phyloP scores from a whole-genome alignment of 2,113 vertebrate genomes.

The Boulengeromyrus knoepffleri region DNA sequence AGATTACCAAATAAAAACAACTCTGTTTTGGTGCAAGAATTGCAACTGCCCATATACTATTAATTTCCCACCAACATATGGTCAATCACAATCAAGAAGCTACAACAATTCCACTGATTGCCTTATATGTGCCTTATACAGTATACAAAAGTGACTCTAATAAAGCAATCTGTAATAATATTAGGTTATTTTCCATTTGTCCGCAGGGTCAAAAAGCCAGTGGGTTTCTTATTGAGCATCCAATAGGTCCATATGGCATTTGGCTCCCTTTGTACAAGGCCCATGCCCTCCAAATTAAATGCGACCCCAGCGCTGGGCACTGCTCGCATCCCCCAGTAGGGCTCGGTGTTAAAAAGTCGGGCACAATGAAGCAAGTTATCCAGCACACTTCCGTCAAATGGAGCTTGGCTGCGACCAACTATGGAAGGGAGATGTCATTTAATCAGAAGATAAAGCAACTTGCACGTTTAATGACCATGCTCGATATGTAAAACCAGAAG shows the following conservation, averaged over 20 bases:
- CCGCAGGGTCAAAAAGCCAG: background rate
- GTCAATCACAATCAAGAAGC: background rate
- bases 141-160: background rate
- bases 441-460: background rate
- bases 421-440: background rate
- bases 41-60: background rate
- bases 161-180: background rate
- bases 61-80: background rate
- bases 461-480: background rate
- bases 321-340: background rate
- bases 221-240: background rate
- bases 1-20: background rate
- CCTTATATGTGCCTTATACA: background rate
- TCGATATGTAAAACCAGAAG: background rate
- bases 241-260: background rate
- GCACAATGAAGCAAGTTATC: constrained; percentile 3
- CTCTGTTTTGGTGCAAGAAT: background rate
- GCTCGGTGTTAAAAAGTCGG: background rate
- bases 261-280: background rate
- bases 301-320: background rate
- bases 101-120: background rate
- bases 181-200: background rate
- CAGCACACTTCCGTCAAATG: background rate
- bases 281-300: constrained; percentile 9
- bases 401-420: background rate